Evolutionary conservation across 2,888 invertebrate species (phyloP).

Genomic region (Adineta ricciae): DNA sequence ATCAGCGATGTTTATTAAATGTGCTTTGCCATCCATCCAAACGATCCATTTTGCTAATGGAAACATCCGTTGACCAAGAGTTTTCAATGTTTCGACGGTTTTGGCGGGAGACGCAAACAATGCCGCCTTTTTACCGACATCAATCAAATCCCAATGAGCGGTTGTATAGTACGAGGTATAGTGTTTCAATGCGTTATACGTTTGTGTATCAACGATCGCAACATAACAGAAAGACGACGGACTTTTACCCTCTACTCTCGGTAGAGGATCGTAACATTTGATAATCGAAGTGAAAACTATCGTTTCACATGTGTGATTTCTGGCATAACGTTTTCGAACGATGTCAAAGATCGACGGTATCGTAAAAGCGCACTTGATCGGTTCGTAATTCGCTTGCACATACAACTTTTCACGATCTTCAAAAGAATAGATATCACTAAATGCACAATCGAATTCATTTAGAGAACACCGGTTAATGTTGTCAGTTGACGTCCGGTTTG

Average conservation of each 20-base stretch:
- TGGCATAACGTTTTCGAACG: not conserved
- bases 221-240: not conserved
- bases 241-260: not conserved
- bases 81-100: not conserved
- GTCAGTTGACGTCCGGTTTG: not conserved
- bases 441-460: not conserved
- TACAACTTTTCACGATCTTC: not conserved
- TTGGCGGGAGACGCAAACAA: not conserved
- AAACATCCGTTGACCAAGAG: not conserved
- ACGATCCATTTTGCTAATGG: not conserved
- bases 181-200: not conserved
- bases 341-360: not conserved
- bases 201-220: not conserved
- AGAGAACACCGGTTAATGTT: not conserved
- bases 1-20: not conserved
- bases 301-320: not conserved
- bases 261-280: not conserved
- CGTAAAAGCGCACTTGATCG: not conserved
- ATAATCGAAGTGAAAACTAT: not conserved
- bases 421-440: not conserved
- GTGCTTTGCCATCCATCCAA: not conserved
- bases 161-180: too few relatives aligned
- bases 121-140: not conserved
- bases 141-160: not conserved
- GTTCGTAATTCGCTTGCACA: not conserved